Evolutionary conservation across 1,140 invertebrate genomes (phyloP), one percentile per base, ranked within the genome.

Genomic region (Tyrophagus putrescentiae): DNA sequence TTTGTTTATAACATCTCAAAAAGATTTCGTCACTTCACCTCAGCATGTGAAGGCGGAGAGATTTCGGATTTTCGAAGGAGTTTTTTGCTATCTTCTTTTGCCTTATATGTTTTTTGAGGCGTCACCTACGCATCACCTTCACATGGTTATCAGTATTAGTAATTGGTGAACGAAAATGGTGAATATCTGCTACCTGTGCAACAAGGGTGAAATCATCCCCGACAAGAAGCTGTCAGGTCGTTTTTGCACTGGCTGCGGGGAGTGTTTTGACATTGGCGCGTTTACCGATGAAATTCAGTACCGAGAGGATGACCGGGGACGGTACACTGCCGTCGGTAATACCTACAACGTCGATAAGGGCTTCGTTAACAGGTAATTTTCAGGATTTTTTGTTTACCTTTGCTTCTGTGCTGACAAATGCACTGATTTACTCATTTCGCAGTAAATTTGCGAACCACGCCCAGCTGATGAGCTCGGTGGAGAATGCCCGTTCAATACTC

Each of bases 401-500:
- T 54, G 4, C 3, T 4, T 7, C n/a, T 32, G 32, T 13, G 25
- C 2, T 33, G 39, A 54, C 25, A 27, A 54, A 34, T 3, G 32
- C n/a, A 3, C 27, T 54, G 32, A n/a, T 1, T 1, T 54, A 34
- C 25, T 1, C 21, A 34, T 13, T 31, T 11, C 4, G 21, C 27
- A 54, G 52, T 25, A 54, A 54, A 54, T 54, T 54, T 31, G 32
- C 52, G 13, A 54, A 27, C 25, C 52, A 54, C 39, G 52, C 13
- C 13, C 52, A 54, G 39, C 39, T 13, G 18, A 9, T 54, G 25
- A 27, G 31, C 18, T 54, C 57, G 1, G 36, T 61, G 31, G 39
- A 53, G 13, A 64, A 64, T 48, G 67, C 66, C 34, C 60, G 42
- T 63, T 66, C 63, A 54, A 68, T 67, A 56, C 72, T 76, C 23